Base-by-base conservation (phyloP, 2,797 vertebrate species). In the Uromys caudimaculatus region DNA sequence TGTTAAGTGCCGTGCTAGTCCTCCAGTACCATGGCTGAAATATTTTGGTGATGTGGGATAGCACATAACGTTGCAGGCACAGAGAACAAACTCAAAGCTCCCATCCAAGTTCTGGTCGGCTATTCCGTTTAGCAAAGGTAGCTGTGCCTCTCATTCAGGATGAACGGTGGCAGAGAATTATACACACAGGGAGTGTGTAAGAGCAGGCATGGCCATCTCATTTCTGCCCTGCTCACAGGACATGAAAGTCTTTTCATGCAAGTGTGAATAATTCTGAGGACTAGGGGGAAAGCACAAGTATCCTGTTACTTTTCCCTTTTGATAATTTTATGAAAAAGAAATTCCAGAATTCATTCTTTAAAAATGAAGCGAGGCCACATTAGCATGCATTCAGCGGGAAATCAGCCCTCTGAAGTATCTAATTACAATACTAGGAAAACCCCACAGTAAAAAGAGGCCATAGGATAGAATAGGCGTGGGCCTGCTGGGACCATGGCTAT, bases 261-360 rank as follows among this genome's bases (percentile, higher is more conserved):
- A 88, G 56, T 69, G 47, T 52, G 71, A 62, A 71, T 76, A 81
- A 41, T 88, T 29, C 67, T 32, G 17, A 92, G 35, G n/a, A 29
- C 89, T 50, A 85, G 32, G 81, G 76, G 56, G 79, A 41, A 73
- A 1, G 13, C 58, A 35, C 71, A 67, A 12, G 54, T 13, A 54
- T 82, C 64, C 4, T 21, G 52, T 29, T 32, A 13, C 9, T 47
- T 87, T 83, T 38, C 67, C 44, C 6, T 90, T 90, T 78, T 87
- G 64, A 54, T 56, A 90, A 91, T 47, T 83, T 94, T 35, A 29
- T 96, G 35, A 82, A 82, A 87, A 75, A 62, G 91, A 89, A 89
- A 85, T 17, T 27, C 47, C 69, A 52, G 64, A 89, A 89, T 94
- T 23, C 24, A 52, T 19, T 54, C n/a, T 93, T 93, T 67, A 44